A percentile compares a stretch with the other conserved stretches of the same genome.
phyloP scores from a whole-genome alignment of 92 coral and sea anemone genomes.

The Palythoa caribaeorum region DNA sequence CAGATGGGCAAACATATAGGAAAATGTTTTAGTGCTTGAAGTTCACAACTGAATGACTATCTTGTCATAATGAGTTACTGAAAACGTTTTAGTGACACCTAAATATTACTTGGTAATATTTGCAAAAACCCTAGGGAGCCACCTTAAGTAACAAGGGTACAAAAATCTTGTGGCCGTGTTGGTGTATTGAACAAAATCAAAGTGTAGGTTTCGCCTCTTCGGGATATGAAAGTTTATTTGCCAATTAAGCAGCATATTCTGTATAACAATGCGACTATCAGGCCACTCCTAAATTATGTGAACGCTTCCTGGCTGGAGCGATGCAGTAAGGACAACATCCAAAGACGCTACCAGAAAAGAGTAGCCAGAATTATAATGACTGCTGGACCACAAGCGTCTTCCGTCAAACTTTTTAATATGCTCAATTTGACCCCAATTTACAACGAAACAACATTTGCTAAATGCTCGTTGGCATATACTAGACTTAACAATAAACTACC shows the following conservation, averaged over 20 bases:
- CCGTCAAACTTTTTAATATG: not conserved
- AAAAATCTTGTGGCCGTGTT: too few species aligned
- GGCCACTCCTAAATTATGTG: not conserved
- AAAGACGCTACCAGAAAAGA: constrained; percentile 1
- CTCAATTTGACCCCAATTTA: not conserved
- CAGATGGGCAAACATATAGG: too few species aligned
- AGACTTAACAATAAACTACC: too few species aligned
- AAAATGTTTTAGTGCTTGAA: too few species aligned
- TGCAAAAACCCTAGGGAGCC: too few species aligned
- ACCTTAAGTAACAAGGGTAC: too few species aligned
- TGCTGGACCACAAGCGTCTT: not conserved
- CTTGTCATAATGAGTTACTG: too few species aligned
- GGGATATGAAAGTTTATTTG: not conserved
- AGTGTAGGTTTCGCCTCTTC: too few species aligned
- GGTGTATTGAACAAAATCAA: not conserved
- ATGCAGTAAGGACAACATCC: not conserved
- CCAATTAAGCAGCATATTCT: not conserved
- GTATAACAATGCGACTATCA: not conserved
- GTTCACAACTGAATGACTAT: too few species aligned
- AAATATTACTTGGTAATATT: too few species aligned
- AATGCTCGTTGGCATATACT: too few species aligned
- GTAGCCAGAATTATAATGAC: not conserved
- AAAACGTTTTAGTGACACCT: too few species aligned
- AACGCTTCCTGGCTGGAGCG: not conserved
- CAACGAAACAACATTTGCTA: not conserved